Evolutionary conservation across 2,797 vertebrate species (phyloP), one percentile per base, ranked within the genome.

Genomic region (Sebastes matsubarae): DNA sequence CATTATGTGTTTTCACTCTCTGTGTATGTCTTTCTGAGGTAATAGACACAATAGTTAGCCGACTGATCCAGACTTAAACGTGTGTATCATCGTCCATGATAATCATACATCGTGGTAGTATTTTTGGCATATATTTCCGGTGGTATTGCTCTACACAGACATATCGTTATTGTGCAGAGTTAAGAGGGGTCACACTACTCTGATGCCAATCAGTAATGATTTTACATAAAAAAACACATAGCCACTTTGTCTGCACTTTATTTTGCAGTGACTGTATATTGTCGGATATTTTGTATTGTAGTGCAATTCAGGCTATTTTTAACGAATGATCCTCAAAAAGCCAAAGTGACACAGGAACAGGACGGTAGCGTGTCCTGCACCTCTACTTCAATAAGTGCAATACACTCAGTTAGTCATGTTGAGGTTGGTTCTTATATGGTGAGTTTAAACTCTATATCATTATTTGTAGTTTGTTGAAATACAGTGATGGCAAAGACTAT

Each of bases 341-440:
- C 93, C 92, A 94, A 94, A 94, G 92, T 82, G 88, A 84, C 82
- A 82, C 83, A 83, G 81, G 68, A 91, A 85, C 69, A 81, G 69
- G 88, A 32, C 70, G 77, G 80, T 75, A 60, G 70, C 42, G 14
- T 66, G 69, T 87, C 82, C 84, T 77, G 68, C 86, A 88, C 68
- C 84, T 90, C 85, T 57, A 58, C 65, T 89, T 89, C 77, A 91
- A 74, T 76, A 87, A 90, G 92, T 94, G 93, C 90, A 93, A 93
- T 90, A 92, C 68, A 81, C 75, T 80, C 77, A 58, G 73, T 85
- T 68, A 65, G 82, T 86, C 72, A 66, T 72, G 70, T 79, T 78
- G 67, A 85, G 66, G 68, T 79, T 68, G 50, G 65, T 58, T 84
- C 57, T 68, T 13, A 54, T 52, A 50, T 20, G 4, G 38, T 76